Evolutionary conservation across 2,797 vertebrate genomes (phyloP), one percentile per base, ranked within the genome.

Genomic region (Podarcis lilfordi): DNA sequence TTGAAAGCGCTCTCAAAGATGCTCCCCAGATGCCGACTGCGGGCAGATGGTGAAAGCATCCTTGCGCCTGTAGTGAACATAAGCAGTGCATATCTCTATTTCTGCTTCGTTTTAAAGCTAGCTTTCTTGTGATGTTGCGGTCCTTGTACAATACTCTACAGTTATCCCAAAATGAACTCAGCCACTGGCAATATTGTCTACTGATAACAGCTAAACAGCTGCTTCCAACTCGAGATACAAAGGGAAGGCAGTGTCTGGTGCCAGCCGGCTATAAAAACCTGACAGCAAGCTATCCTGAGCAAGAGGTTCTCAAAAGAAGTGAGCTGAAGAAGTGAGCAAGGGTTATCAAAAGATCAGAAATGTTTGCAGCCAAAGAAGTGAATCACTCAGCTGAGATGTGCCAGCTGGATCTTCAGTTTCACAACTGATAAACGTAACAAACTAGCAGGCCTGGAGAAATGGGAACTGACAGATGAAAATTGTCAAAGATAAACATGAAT

Each of bases 371-470:
- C 87, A 84, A 84, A 78, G 75, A 37, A 84, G 17, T n/a, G 61
- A 83, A 84, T 88, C 19, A 78, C 81, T 75, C 83, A 69, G 32
- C 37, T 78, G 81, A 78, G 74, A 79, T 69, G 32, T 78, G 74
- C 74, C 87, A 88, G 81, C 81, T 88, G 81, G 27, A 40, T 88
- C 43, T 69, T 83, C 66, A 82, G 64, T 88, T 83, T 88, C 74
- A 69, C 25, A 2, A 78, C 61, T 55, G 81, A 83, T 71, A 88
- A 83, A 81, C 82, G n/a, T 37, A 77, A 40, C 64, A 69, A 55
- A 40, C 27, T 55, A 88, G 15, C 10, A 84, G 64, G 27, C 87
- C 43, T 78, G 75, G 64, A 71, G 75, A 84, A 83, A 84, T 32
- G 25, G n/a, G 59, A 69, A 79, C 45, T 25, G 87, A 79, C 81